Evolutionary conservation across 2,113 vertebrate species (phyloP).

Genomic region (Aldabrachelys gigantea): DNA sequence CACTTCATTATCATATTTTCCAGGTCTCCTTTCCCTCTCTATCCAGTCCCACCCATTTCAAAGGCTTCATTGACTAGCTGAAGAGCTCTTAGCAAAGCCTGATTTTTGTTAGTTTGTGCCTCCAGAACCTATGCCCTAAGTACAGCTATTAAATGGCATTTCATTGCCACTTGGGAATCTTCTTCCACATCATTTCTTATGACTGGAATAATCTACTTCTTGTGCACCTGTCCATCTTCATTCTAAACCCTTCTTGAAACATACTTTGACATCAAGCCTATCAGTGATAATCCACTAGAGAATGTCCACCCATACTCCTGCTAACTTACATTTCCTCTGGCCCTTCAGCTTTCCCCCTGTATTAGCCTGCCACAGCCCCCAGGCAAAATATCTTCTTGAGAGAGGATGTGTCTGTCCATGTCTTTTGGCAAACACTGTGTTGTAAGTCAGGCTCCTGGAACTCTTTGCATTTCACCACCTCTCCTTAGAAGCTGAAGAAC

Average conservation of each 20-base stretch:
- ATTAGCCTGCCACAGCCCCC: neutral
- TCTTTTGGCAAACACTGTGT: neutral
- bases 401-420: neutral
- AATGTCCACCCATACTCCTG: neutral
- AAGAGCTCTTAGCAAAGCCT: neutral
- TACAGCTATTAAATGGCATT: neutral
- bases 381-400: neutral
- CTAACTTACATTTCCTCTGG: neutral
- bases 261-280: neutral
- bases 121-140: neutral
- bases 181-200: neutral
- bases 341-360: neutral
- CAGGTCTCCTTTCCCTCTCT: neutral
- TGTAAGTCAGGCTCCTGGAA: neutral
- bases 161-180: neutral
- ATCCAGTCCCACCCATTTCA: neutral
- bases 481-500: neutral
- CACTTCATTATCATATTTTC: neutral
- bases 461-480: fast-evolving
- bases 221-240: neutral
- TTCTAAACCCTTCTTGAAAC: neutral
- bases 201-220: neutral
- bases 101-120: neutral
- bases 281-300: neutral
- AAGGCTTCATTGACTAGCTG: neutral